Percentiles rank a stretch among this genome's conserved stretches.
These are phyloP conservation scores for Actinemys pallida DNA, from an alignment of 2,113 vertebrate genomes.

Conservation along the genomic window DNA sequence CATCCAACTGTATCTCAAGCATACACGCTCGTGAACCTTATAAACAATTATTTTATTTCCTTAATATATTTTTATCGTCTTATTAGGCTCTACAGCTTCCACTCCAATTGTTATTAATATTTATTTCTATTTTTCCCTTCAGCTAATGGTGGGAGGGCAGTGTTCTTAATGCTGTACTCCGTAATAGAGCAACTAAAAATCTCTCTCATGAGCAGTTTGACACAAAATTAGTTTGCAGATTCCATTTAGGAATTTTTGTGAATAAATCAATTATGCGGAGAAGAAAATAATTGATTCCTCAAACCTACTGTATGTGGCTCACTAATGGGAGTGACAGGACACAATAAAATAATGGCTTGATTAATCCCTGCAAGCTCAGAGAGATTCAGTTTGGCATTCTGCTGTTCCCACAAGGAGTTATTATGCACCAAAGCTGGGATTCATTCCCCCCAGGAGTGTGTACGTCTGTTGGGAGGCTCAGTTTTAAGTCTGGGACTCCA, in stretches of 20 bases:
- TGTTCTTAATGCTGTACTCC: too few species aligned
- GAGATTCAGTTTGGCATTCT: background rate
- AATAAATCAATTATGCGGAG: background rate
- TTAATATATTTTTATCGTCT: too few species aligned
- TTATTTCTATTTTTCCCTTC: too few species aligned
- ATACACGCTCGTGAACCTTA: too few species aligned
- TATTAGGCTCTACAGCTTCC: too few species aligned
- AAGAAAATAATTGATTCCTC: background rate
- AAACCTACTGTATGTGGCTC: background rate
- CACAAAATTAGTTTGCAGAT: background rate
- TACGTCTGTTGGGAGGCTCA: background rate
- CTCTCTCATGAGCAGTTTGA: background rate
- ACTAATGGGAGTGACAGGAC: background rate
- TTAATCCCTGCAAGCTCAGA: background rate
- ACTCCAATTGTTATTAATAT: too few species aligned
- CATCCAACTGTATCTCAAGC: too few species aligned
- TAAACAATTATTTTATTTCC: too few species aligned
- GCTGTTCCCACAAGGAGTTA: rapidly evolving
- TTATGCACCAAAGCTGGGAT: background rate
- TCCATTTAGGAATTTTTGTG: background rate
- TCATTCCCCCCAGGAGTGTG: background rate
- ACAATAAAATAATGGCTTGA: background rate
- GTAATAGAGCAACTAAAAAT: too few species aligned
- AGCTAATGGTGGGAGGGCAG: too few species aligned
- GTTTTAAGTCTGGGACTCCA: background rate